These are phyloP conservation scores for Amphiprion percula DNA, from an alignment of 2,113 vertebrate species.

Conservation along the genomic window DNA sequence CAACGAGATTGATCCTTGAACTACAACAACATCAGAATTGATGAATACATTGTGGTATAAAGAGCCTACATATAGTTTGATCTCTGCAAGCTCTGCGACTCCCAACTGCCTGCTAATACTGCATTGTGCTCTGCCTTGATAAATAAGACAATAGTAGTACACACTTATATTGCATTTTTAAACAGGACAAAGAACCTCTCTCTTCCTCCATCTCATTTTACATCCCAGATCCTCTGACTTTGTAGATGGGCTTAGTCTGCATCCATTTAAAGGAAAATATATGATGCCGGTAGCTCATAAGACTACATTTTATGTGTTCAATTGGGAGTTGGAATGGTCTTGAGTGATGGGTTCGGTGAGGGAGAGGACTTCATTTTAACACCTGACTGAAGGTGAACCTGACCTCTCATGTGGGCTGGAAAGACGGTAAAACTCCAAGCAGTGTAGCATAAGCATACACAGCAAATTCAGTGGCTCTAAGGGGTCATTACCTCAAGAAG, in stretches of 20 bases:
- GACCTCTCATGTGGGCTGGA: conserved; percentile 56
- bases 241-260: conserved; percentile 27
- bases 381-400: conserved; percentile 76
- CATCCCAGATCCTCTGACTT: conserved; percentile 18
- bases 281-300: conserved; percentile 57
- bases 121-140: neutral
- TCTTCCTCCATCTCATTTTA: neutral
- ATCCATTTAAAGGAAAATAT: conserved; percentile 59
- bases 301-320: conserved; percentile 70
- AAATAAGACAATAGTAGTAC: conserved; percentile 8
- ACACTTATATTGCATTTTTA: neutral
- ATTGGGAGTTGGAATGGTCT: conserved; percentile 61
- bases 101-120: neutral
- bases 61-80: neutral
- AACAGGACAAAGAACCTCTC: neutral
- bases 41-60: conserved; percentile 44
- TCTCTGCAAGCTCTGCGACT: neutral
- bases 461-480: conserved; percentile 56
- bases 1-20: conserved; percentile 49
- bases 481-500: conserved; percentile 69
- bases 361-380: conserved; percentile 67
- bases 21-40: conserved; percentile 42
- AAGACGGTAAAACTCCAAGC: conserved; percentile 58
- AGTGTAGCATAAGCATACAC: conserved; percentile 53
- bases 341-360: conserved; percentile 63